Conservation (phyloP, 2,797 vertebrate genomes). For the Acanthopagrus latus region DNA sequence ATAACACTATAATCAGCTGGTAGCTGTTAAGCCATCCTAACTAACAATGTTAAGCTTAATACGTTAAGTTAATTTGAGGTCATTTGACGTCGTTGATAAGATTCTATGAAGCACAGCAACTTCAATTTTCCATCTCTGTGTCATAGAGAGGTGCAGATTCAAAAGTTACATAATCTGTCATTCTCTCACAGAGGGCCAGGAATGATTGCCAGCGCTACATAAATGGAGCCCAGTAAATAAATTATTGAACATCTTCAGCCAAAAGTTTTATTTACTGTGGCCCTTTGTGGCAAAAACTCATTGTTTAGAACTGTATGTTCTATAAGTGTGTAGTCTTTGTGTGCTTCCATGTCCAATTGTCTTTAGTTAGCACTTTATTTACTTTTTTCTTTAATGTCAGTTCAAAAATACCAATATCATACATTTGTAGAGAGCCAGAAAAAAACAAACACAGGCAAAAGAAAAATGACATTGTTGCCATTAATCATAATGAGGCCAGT, state of each 20-base stretch:
- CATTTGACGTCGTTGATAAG: conserved; percentile 6
- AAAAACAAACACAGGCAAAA: background rate
- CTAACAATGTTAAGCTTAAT: background rate
- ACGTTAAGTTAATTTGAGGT: too few relatives aligned
- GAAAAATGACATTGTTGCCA: background rate
- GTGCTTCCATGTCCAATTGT: background rate
- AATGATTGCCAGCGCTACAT: conserved; percentile 26
- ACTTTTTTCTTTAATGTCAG: background rate
- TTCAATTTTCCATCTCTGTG: conserved; percentile 32
- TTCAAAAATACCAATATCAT: background rate
- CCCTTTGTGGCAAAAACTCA: conserved; percentile 13
- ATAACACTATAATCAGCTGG: background rate
- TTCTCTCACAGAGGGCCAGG: conserved; percentile 29
- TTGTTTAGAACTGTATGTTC: background rate
- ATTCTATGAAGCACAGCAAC: background rate
- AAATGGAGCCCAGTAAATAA: conserved; percentile 43
- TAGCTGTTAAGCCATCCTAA: background rate
- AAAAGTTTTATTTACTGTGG: conserved; percentile 25
- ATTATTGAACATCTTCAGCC: conserved; percentile 22
- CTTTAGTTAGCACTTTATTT: background rate
- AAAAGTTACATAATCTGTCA: conserved; percentile 50
- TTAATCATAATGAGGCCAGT: conserved; percentile 7
- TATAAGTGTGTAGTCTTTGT: background rate
- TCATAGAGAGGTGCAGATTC: conserved; percentile 35
- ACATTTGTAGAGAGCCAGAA: background rate